A percentile compares a stretch with the other conserved stretches of the same genome.
Evolutionary conservation across 37 sponge, comb jelly and placozoan genomes (phyloP).

Genomic region (Cladorhizidae sp.): DNA sequence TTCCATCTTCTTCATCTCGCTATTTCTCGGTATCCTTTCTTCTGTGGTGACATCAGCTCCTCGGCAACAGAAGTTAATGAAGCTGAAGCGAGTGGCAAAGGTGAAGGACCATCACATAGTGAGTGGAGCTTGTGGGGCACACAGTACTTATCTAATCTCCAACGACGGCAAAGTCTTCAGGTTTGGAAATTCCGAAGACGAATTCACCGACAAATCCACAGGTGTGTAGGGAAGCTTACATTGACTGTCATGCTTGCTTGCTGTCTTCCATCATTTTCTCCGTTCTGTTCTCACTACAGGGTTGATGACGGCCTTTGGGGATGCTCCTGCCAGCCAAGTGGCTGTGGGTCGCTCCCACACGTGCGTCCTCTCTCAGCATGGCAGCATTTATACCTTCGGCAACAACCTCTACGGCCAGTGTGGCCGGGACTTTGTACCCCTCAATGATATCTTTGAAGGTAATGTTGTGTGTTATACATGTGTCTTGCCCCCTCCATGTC

Average conservation of each 20-base stretch:
- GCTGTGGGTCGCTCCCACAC: conserved; percentile 87
- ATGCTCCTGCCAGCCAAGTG: conserved; percentile 76
- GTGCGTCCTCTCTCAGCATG: conserved; percentile 70
- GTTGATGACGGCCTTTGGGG: conserved; percentile 74
- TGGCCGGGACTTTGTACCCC: conserved; percentile 82
- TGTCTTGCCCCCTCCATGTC: too few relatives aligned
- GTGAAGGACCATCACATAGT: conserved; percentile 71
- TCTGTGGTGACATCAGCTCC: conserved; percentile 8
- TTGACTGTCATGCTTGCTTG: not conserved
- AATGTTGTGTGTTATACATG: too few relatives aligned
- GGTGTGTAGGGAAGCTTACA: conserved; percentile 10
- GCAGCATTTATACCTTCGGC: conserved; percentile 86
- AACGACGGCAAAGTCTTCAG: conserved; percentile 84
- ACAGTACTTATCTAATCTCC: conserved; percentile 65
- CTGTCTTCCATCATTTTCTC: not conserved
- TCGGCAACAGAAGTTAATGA: conserved; percentile 41
- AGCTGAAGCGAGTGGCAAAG: conserved; percentile 55
- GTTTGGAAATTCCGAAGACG: conserved; percentile 77
- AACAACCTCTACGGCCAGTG: conserved; percentile 94
- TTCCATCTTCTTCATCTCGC: not conserved
- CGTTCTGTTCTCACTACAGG: conserved; percentile 37
- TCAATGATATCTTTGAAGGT: conserved; percentile 35
- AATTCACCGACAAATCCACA: conserved; percentile 67
- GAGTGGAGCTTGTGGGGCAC: conserved; percentile 48
- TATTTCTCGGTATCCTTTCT: too few relatives aligned